Base-by-base conservation (phyloP, 2,113 vertebrate genomes). In the Platichthys flesus region DNA sequence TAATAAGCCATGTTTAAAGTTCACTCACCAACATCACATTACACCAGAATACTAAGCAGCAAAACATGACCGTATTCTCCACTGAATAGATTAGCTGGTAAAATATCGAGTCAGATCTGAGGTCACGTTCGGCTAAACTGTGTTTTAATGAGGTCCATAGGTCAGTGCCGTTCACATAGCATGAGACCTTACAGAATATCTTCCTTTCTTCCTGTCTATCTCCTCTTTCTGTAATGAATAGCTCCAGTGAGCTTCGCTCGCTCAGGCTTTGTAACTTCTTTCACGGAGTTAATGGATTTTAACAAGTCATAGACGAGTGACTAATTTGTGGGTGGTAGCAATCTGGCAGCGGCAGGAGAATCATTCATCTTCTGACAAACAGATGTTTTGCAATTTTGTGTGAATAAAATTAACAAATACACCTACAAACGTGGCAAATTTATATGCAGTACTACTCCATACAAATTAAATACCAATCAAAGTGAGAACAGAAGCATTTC, bases 361-460 rank as follows among this genome's bases (percentile, higher is more conserved):
- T 74, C 70, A 73, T 69, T 37, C 35, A 45, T 79, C 47, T 73
- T 57, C 37, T 47, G 67, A 59, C 55, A 66, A 68, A 66, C 63
- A 75, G 71, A 74, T 78, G 81, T 79, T 87, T 64, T 64, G n/a
- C 26, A 58, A 49, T 81, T 73, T 63, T 58, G 45, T 20, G 60
- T 28, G 16, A 79, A 72, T 49, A 40, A n/a, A 9, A 47, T 54
- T 64, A 62, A 37, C 5, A 59, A 31, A 75, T 9, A 47, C 24
- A 23, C 65, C 21, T 2, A 55, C 12, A 67, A 73, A 77, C 13
- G 28, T 26, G 37, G 28, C 76, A 56, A 49, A 76, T 61, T 24
- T 24, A 7, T 55, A 26, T 57, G 42, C 49, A 69, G 49, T 69
- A 23, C 13, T 24, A 21, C 68, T 26, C 61, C 9, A 21, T 13